Percentiles rank a stretch among this genome's conserved stretches.
Evolutionary conservation across 2,113 vertebrate genomes (phyloP).

Genomic region (Copsychus sechellarum): DNA sequence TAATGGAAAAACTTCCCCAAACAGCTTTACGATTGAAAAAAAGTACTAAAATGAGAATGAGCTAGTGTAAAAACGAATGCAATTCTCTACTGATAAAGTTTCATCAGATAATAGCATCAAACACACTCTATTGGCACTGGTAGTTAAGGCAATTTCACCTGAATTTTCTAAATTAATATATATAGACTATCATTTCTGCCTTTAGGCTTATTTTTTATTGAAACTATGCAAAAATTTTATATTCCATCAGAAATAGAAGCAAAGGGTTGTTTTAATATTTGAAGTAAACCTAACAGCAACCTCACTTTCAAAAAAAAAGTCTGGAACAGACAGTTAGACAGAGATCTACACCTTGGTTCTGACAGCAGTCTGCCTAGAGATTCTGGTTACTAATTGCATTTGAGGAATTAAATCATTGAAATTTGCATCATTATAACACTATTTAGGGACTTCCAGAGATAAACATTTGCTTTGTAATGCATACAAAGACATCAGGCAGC

Average conservation of each 20-base stretch:
- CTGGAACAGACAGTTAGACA: neutral
- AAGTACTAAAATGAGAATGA: neutral
- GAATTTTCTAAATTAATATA: neutral
- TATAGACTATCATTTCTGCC: neutral
- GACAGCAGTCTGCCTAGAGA: neutral
- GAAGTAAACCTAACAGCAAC: neutral
- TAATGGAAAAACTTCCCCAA: neutral
- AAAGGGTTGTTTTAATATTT: neutral
- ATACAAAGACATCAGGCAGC: neutral
- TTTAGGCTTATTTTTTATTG: neutral
- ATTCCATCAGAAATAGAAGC: neutral
- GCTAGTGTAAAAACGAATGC: neutral
- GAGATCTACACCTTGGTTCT: neutral
- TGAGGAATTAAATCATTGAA: neutral
- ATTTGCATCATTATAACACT: neutral
- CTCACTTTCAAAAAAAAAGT: neutral
- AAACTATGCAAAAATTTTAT: neutral
- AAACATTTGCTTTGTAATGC: neutral
- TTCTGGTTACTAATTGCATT: neutral
- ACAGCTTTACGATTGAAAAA: neutral
- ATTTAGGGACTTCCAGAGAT: neutral
- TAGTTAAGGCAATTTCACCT: neutral
- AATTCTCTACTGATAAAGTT: neutral
- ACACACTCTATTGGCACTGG: neutral
- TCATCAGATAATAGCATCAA: neutral